Base-by-base conservation (phyloP, 2,797 vertebrate species). In the Etheostoma perlongum region DNA sequence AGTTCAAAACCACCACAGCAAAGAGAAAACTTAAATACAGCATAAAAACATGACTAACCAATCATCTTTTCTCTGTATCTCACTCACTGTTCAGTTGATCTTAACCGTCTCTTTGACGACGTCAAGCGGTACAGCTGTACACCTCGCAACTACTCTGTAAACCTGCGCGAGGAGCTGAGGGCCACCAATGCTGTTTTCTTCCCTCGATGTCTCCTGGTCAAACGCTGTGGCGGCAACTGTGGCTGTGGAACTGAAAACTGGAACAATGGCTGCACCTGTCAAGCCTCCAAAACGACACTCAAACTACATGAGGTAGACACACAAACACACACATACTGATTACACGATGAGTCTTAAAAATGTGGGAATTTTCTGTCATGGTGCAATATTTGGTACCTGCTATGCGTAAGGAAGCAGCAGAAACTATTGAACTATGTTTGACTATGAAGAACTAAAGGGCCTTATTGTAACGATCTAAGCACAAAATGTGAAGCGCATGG, bases 101-200 rank as follows among this genome's bases (percentile, higher is more conserved):
- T 99, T 91, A 96, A 99, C 91, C 96, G 96, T 63, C 93, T 99
- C 82, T 94, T 97, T 2, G 97, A 99, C 2, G 98, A 99, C 0
- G 97, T 97, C 77, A 98, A 96, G 87, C 96, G 96, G 25, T 99
- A 97, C 89, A 99, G 98, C 75, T 99, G 98, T 75, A 99, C 98
- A 0, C 98, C 98, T 0, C 95, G 97, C 27, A 99, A 99, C 91
- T 97, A 96, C 85, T 98, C 98, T 0, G 96, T 99, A n/a, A 99
- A 98, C 84, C 91, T 99, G 73, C 95, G 97, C 4, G 97, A 98
- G 88, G 98, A 99, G 89, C 93, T 99, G 85, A 96, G 92, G 85
- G 85, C 93, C 80, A 97, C 96, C 87, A 97, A 92, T 0, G 96
- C 95, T 0, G 97, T 99, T 67, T 99, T 98, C 95, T 99, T 99